These are phyloP conservation scores for Scolopax bukidnonensis DNA, from an alignment of 2,797 vertebrate species.

Conservation along the genomic window DNA sequence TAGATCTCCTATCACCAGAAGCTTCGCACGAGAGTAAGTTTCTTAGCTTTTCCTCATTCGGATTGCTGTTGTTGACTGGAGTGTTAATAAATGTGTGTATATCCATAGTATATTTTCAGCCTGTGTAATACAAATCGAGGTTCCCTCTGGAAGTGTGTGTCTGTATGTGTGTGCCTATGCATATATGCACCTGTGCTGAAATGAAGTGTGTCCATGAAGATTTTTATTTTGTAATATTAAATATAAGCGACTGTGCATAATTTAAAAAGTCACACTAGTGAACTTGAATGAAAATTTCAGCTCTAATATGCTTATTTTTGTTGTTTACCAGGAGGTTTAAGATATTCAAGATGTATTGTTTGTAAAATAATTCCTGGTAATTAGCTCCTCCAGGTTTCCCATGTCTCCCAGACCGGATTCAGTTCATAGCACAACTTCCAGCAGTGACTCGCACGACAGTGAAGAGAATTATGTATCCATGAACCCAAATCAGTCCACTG, in stretches of 20 bases:
- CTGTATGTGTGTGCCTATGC: not conserved
- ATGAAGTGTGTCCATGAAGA: not conserved
- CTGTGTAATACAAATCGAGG: not conserved
- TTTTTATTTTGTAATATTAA: not conserved
- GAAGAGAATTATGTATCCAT: slow-evolving; percentile 98
- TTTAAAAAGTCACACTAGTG: not conserved
- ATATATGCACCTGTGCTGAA: not conserved
- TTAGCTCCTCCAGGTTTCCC: slow-evolving; percentile 95
- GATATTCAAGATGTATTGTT: slow-evolving; percentile 44
- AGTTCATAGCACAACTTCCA: slow-evolving; percentile 97
- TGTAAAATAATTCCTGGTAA: slow-evolving; percentile 84
- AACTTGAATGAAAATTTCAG: not conserved
- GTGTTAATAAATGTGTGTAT: not conserved
- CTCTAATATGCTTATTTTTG: slow-evolving; percentile 21
- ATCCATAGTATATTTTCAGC: not conserved
- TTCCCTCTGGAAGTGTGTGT: not conserved
- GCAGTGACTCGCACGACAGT: slow-evolving; percentile 97
- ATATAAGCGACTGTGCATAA: not conserved
- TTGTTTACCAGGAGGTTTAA: slow-evolving; percentile 47
- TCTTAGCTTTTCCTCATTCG: not conserved
- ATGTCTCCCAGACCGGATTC: slow-evolving; percentile 92
- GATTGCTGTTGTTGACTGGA: not conserved
- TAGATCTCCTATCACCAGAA: slow-evolving; percentile 95
- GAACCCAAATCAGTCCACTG: slow-evolving; percentile 92
- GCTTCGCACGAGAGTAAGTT: slow-evolving; percentile 98